Conservation (phyloP, 2,113 vertebrate genomes). For the Alethe castanea region DNA sequence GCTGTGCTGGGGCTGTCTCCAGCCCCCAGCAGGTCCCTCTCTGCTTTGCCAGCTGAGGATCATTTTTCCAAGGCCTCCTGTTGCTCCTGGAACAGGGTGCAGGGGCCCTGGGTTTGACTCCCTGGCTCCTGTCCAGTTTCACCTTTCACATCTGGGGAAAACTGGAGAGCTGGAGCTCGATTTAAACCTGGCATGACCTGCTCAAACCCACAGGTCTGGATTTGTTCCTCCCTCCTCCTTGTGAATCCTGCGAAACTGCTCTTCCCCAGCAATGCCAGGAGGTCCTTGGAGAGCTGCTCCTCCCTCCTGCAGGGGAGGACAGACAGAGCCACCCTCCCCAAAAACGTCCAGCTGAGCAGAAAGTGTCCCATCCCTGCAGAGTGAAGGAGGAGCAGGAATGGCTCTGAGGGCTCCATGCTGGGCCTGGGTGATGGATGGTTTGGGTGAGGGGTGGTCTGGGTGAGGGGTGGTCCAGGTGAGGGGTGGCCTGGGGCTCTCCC, state of each 20-base stretch:
- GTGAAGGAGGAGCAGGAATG: not conserved
- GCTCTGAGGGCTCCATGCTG: not conserved
- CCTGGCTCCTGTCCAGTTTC: not conserved
- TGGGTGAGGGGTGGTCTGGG: not conserved
- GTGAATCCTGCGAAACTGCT: not conserved
- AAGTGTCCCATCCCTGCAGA: not conserved
- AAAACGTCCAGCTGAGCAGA: not conserved
- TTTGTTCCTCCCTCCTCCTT: not conserved
- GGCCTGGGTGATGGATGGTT: not conserved
- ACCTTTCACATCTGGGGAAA: not conserved
- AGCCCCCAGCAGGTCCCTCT: not conserved
- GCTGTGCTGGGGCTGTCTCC: not conserved
- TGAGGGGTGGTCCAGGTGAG: not conserved
- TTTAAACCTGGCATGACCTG: not conserved
- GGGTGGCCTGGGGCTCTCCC: not conserved
- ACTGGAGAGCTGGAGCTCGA: not conserved
- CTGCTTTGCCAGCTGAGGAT: not conserved
- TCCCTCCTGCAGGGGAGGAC: not conserved
- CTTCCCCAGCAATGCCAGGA: not conserved
- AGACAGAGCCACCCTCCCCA: not conserved
- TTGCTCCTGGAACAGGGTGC: not conserved
- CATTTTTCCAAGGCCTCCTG: not conserved
- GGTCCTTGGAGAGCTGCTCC: too few relatives aligned
- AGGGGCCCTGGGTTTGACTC: not conserved
- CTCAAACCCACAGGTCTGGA: not conserved